Evolutionary conservation across 2,113 vertebrate genomes (phyloP).

Genomic region (Indicator indicator): DNA sequence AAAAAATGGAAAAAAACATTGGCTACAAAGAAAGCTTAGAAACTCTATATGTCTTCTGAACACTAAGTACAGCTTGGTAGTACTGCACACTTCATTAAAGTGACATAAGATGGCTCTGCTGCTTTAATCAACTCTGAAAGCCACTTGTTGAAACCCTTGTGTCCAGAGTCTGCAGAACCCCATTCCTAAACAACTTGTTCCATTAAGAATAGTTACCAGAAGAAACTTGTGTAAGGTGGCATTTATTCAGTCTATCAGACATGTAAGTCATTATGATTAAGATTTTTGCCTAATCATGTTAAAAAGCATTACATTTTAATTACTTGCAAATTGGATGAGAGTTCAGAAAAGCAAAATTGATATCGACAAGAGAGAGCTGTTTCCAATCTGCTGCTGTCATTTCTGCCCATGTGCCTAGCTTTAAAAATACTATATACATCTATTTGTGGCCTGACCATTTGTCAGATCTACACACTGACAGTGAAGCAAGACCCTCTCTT

Average conservation of each 20-base stretch:
- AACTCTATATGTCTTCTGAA: not conserved
- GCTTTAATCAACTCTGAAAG: not conserved
- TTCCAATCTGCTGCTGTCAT: not conserved
- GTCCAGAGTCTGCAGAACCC: not conserved
- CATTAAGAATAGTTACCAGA: not conserved
- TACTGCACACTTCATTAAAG: not conserved
- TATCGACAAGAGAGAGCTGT: not conserved
- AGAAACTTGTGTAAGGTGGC: not conserved
- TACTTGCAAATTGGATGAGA: conserved; percentile 22
- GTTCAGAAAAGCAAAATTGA: conserved; percentile 34
- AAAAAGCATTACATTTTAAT: conserved; percentile 57
- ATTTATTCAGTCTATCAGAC: conserved; percentile 1
- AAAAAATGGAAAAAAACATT: not conserved
- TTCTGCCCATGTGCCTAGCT: not conserved
- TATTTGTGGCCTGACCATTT: not conserved
- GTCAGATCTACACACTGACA: not conserved
- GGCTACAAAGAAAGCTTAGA: not conserved
- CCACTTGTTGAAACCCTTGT: not conserved
- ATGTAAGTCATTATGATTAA: conserved; percentile 32
- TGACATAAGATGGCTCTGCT: not conserved
- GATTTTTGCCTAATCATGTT: conserved; percentile 30
- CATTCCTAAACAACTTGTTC: not conserved
- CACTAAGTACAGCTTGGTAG: not conserved
- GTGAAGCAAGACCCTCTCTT: not conserved
- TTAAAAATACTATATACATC: not conserved